These are phyloP conservation scores for Cerastoderma edule DNA, from an alignment of 2,888 invertebrate genomes.

Conservation along the genomic window DNA sequence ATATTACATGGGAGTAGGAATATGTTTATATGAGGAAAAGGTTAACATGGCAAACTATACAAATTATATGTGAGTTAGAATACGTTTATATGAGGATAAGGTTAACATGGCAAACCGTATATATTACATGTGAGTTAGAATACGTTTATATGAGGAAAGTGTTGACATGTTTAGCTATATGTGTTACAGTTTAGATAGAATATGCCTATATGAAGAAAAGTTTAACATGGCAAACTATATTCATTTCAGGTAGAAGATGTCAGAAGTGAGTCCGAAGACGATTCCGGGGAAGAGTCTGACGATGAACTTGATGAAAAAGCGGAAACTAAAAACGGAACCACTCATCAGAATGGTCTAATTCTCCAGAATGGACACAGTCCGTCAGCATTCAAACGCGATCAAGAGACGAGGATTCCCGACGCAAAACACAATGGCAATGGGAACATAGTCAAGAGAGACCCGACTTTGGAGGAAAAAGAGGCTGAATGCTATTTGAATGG, in stretches of 20 bases:
- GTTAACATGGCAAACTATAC: no score
- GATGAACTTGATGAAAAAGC: constrained; percentile 33
- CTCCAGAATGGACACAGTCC: not conserved
- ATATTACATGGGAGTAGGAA: no score
- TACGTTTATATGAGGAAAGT: not conserved
- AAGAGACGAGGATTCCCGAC: not conserved
- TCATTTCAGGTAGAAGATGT: constrained; percentile 76
- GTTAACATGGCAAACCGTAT: not conserved
- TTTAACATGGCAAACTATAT: not conserved
- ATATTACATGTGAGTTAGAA: not conserved
- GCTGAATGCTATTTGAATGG: not conserved
- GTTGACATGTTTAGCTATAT: not conserved
- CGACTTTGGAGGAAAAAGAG: not conserved
- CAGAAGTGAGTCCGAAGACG: constrained; percentile 77
- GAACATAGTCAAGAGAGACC: constrained; percentile 6
- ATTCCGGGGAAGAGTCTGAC: constrained; percentile 34
- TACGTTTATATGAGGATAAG: constrained; percentile 1
- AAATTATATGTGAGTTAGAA: not conserved
- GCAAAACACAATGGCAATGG: constrained; percentile 12
- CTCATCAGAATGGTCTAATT: not conserved
- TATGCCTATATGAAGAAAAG: not conserved
- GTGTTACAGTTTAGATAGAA: not conserved
- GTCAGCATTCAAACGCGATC: not conserved
- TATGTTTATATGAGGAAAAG: no score
- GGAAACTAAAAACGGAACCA: constrained; percentile 8